Evolutionary conservation across 35 echinoderm and acorn worm species (phyloP), one percentile per base, ranked within the genome.

Genomic region (Heliocidaris erythrogramma): DNA sequence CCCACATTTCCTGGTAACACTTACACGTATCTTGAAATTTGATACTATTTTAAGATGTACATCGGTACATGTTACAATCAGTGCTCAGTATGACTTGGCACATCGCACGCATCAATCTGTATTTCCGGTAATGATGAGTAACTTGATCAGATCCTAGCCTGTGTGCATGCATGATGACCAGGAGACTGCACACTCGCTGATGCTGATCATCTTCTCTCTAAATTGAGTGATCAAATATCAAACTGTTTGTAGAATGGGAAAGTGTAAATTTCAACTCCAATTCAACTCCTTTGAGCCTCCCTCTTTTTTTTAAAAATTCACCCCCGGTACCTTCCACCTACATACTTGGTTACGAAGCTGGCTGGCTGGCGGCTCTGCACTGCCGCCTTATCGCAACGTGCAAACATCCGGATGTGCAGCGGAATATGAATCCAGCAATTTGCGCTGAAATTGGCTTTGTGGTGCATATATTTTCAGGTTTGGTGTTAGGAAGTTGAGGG

Each of bases 371-470:
- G 65, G 65, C 65, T 78, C 65, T 78, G 65, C n/a, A 78, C 65
- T 7, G 65, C 65, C 65, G 65, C 21, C 65, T 78, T 78, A 78
- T 78, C 65, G 65, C 65, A 78, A 78, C 16, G 87, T 89, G 87
- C 87, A 89, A 89, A 89, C 87, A 89, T 89, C 87, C 87, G 87
- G 87, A 89, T 89, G 87, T 89, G 87, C 29, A 89, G 87, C 87
- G 87, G 87, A 89, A 89, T 89, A 89, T 48, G 47, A 47, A 89
- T 89, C 17, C 31, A 89, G 87, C 42, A 89, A 89, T 89, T 78
- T 89, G 87, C 24, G 87, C 87, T 47, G 65, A 89, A 89, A 89
- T 89, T 89, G 87, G 87, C 87, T 89, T 89, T 89, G 85, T n/a
- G 65, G 65, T n/a, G 65, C 65, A 78, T 78, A 24, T 78, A 78